Conservation (phyloP, 2,797 vertebrate genomes). For the Sylvia borin region DNA sequence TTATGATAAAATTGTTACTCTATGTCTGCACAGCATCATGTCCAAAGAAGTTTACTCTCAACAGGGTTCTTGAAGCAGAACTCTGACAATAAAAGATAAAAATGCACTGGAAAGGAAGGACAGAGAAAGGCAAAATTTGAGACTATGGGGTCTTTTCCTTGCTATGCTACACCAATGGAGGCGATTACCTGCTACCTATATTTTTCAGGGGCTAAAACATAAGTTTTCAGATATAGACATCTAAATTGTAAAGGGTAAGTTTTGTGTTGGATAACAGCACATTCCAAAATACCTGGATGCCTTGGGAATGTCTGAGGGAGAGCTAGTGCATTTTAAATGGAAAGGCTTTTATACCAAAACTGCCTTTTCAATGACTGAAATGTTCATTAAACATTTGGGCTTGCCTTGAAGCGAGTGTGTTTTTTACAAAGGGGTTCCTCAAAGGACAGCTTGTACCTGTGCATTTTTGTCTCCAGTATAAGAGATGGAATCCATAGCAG, state of each 20-base stretch:
- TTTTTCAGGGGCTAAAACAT: neutral
- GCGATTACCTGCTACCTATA: neutral
- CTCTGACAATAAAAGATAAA: neutral
- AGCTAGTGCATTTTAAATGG: neutral
- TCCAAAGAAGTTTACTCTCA: neutral
- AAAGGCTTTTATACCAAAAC: neutral
- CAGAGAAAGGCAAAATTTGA: neutral
- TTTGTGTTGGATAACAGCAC: neutral
- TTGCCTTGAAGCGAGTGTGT: neutral
- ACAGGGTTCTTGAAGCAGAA: neutral
- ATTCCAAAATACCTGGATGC: neutral
- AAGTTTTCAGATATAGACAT: neutral
- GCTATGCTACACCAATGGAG: neutral
- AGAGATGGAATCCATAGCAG: neutral
- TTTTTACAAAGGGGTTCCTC: neutral
- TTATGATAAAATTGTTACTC: neutral
- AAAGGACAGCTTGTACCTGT: neutral
- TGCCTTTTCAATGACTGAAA: neutral
- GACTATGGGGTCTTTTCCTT: neutral
- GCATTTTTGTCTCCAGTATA: neutral
- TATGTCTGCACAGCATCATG: neutral
- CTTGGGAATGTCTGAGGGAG: neutral
- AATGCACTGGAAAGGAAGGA: neutral
- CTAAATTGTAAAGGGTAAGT: neutral
- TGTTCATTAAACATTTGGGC: neutral